phyloP scores from a whole-genome alignment of 1,140 invertebrate species.

The Idris sp. region DNA sequence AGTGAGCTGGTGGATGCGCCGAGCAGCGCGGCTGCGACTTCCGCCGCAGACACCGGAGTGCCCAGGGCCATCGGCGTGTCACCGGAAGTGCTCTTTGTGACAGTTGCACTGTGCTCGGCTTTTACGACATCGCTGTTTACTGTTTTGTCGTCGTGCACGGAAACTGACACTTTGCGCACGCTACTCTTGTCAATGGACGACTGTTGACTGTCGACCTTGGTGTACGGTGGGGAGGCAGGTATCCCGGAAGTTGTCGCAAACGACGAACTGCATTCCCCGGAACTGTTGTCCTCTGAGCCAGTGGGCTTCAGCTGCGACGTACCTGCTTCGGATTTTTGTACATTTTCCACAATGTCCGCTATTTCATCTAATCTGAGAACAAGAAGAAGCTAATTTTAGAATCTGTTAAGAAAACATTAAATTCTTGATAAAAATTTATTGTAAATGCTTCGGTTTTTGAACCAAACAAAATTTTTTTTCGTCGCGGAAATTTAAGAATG shows the following conservation, averaged over 20 bases:
- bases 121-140: too few relatives aligned
- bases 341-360: too few relatives aligned
- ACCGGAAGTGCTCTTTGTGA: slow-evolving; percentile 76
- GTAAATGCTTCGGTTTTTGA: too few relatives aligned
- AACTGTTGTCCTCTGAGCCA: slow-evolving; percentile 65
- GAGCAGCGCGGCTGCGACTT: slow-evolving; percentile 79
- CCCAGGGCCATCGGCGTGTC: slow-evolving; percentile 73
- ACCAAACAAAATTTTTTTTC: too few relatives aligned
- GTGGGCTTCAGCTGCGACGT: background rate
- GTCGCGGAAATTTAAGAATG: too few relatives aligned
- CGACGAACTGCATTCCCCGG: slow-evolving; percentile 65
- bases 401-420: too few relatives aligned
- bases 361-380: too few relatives aligned
- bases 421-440: too few relatives aligned
- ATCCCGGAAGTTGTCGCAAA: slow-evolving; percentile 51
- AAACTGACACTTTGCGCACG: slow-evolving; percentile 66
- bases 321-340: slow-evolving; percentile 10
- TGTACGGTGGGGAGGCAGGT: slow-evolving; percentile 63
- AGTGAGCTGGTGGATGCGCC: slow-evolving; percentile 79
- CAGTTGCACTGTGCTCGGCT: slow-evolving; percentile 60
- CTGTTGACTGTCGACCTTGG: slow-evolving; percentile 51
- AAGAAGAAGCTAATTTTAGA: too few relatives aligned
- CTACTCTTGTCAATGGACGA: slow-evolving; percentile 43
- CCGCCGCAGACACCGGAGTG: slow-evolving; percentile 78
- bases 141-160: slow-evolving; percentile 70